These are phyloP conservation scores for Tragelaphus strepsiceros DNA, from an alignment of 2,113 vertebrate genomes.

Conservation along the genomic window DNA sequence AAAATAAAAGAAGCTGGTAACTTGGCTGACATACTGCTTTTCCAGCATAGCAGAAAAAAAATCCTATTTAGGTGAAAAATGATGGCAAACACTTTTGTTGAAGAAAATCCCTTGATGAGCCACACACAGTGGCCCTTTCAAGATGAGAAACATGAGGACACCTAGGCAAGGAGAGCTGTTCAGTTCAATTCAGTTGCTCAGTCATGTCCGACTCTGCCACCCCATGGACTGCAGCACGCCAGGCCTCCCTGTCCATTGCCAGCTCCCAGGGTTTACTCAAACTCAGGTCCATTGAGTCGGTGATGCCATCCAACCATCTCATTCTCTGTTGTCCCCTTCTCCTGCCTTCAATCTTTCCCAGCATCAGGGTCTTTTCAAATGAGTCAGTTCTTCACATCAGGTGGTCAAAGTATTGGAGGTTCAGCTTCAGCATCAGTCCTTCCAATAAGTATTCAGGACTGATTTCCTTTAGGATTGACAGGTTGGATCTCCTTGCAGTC, in stretches of 20 bases:
- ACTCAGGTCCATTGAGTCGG: accelerated
- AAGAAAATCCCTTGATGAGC: background rate
- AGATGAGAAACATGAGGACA: background rate
- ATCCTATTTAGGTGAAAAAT: background rate
- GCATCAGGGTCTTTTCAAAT: background rate
- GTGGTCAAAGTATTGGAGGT: background rate
- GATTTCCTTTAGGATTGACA: background rate
- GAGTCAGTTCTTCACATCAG: background rate
- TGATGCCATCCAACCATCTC: background rate
- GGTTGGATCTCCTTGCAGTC: background rate
- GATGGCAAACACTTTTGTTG: background rate
- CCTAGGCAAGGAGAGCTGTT: background rate
- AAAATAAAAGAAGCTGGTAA: background rate
- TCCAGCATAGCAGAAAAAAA: background rate
- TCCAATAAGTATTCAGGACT: background rate
- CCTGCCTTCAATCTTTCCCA: background rate
- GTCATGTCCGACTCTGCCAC: accelerated
- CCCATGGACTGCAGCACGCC: background rate
- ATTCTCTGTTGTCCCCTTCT: background rate
- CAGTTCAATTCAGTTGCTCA: background rate
- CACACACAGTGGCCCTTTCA: background rate
- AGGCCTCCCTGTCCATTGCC: background rate
- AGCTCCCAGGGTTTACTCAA: background rate
- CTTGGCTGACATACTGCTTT: background rate
- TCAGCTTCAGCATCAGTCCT: background rate